Evolutionary conservation across 1,140 invertebrate species (phyloP).

Genomic region (Parapsyche elsis): DNA sequence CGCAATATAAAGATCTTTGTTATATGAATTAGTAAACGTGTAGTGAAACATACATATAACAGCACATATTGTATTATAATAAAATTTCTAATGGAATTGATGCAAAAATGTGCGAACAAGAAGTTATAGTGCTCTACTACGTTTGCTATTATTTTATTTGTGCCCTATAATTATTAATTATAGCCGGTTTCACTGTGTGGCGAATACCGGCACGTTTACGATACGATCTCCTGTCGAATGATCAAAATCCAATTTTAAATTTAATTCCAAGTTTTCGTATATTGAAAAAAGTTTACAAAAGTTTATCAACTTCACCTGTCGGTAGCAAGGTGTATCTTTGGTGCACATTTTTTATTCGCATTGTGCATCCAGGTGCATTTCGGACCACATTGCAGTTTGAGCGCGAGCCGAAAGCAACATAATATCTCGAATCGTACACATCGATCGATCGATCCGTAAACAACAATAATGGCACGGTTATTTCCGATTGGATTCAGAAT

Average conservation of each 20-base stretch:
- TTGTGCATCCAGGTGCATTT: constrained; percentile 17
- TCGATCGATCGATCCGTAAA: background rate
- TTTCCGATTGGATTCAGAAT: background rate
- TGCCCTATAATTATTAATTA: no score
- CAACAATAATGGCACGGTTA: background rate
- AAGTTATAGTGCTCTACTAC: no score
- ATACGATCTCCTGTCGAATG: no score
- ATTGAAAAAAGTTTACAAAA: background rate
- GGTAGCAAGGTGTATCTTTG: constrained; percentile 15
- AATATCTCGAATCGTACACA: no score
- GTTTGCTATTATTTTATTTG: no score
- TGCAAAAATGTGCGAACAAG: no score
- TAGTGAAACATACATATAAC: background rate
- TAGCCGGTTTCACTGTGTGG: no score
- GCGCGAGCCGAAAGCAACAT: no score
- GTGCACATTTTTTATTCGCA: background rate
- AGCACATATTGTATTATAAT: background rate
- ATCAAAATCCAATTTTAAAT: no score
- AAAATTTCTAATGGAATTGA: no score
- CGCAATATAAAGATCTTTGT: no score
- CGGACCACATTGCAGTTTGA: background rate
- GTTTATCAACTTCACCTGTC: background rate
- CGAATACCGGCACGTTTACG: no score
- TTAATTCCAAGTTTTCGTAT: background rate
- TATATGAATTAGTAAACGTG: background rate